Conservation (phyloP, 1,140 invertebrate species). For the Danaus plexippus region DNA sequence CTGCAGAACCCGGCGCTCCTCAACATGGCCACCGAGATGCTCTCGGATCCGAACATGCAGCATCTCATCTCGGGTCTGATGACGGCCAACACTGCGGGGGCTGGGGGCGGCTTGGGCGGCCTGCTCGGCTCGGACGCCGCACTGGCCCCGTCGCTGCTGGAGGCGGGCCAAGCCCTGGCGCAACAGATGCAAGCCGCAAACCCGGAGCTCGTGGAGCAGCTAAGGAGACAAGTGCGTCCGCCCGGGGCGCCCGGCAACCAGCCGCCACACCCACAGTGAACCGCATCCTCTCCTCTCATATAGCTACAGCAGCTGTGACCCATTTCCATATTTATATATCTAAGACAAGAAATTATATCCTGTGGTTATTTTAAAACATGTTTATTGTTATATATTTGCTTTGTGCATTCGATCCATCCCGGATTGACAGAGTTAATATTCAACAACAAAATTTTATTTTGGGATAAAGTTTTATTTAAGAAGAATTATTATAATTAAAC, state of each 20-base stretch:
- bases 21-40: constrained; percentile 84
- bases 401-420: too few relatives aligned
- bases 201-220: constrained; percentile 63
- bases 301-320: too few relatives aligned
- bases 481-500: too few relatives aligned
- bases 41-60: constrained; percentile 83
- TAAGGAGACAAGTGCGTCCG: constrained; percentile 57
- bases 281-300: too few relatives aligned
- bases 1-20: constrained; percentile 83
- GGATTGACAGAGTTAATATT: too few relatives aligned
- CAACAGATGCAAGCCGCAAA: constrained; percentile 68
- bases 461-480: too few relatives aligned
- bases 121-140: constrained; percentile 11
- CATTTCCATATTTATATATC: too few relatives aligned
- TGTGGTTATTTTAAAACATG: too few relatives aligned
- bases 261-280: constrained; percentile 25
- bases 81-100: constrained; percentile 28
- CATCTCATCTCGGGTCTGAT: constrained; percentile 74
- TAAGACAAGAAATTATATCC: too few relatives aligned
- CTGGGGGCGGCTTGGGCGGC: constrained; percentile 15
- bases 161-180: constrained; percentile 63
- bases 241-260: constrained; percentile 31
- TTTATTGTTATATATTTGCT: too few relatives aligned
- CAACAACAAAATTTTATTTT: too few relatives aligned
- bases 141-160: constrained; percentile 52